Percentiles rank a stretch among this genome's conserved stretches.
Conservation (phyloP, 1,140 invertebrate genomes). For the Gryon sp. region DNA sequence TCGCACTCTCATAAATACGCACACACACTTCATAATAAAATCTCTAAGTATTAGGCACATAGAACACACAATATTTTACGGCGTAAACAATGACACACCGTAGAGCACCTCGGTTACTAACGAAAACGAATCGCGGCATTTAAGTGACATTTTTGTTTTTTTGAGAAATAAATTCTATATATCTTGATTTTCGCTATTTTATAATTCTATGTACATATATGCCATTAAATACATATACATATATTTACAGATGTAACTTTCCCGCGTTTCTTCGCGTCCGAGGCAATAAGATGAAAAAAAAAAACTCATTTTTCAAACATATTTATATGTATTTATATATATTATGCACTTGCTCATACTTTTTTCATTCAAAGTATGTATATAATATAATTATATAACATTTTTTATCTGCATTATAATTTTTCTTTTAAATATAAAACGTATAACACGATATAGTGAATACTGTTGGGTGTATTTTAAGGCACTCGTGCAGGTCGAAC, state of each 20-base stretch:
- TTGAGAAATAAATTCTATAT: conserved; percentile 11
- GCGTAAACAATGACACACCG: conserved; percentile 23
- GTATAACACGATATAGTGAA: conserved; percentile 60
- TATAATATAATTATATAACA: neutral
- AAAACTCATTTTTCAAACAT: too few relatives aligned
- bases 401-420: conserved; percentile 6
- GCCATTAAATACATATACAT: conserved; percentile 20
- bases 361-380: neutral
- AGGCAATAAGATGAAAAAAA: too few relatives aligned
- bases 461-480: conserved; percentile 62
- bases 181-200: neutral
- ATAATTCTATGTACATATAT: conserved; percentile 30
- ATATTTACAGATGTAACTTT: conserved; percentile 34
- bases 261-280: conserved; percentile 14
- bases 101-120: conserved; percentile 28
- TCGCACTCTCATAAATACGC: too few relatives aligned
- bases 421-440: conserved; percentile 47
- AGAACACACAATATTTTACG: conserved; percentile 46
- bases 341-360: neutral
- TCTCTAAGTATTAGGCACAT: conserved; percentile 58
- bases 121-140: conserved; percentile 2
- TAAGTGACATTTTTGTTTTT: conserved; percentile 1
- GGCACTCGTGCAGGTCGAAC: conserved; percentile 60
- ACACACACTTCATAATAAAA: conserved; percentile 30
- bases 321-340: conserved; percentile 18